These are phyloP conservation scores for Scrobipalpa costella DNA, from an alignment of 2,888 invertebrate species.

Conservation along the genomic window DNA sequence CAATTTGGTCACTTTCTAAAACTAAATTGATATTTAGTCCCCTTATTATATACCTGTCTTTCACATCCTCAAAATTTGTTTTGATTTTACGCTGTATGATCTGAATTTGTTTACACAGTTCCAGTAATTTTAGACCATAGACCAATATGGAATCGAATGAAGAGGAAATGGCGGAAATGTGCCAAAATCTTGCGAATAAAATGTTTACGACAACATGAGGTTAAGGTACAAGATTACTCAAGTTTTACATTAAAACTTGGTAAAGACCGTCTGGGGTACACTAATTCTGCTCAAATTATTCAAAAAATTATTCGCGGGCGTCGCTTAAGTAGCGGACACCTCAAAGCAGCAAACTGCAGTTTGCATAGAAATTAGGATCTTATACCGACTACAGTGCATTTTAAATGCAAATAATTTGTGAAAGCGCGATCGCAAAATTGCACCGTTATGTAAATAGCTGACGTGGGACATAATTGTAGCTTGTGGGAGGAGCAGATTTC, in stretches of 20 bases:
- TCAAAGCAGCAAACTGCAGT: slow-evolving; percentile 31
- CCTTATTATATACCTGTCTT: no score
- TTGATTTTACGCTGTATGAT: no score
- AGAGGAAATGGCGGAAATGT: background rate
- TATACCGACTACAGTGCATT: slow-evolving; percentile 33
- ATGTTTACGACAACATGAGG: background rate
- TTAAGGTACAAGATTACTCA: background rate
- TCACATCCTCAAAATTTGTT: no score
- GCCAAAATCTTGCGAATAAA: background rate
- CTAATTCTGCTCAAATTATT: slow-evolving; percentile 10
- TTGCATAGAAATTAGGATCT: slow-evolving; percentile 34
- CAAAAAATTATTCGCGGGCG: slow-evolving; percentile 16
- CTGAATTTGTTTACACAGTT: no score
- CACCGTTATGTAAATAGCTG: slow-evolving; percentile 41
- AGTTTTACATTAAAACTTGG: background rate
- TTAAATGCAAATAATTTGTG: slow-evolving; percentile 47
- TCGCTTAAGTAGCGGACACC: slow-evolving; percentile 10
- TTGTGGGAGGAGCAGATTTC: slow-evolving; percentile 34
- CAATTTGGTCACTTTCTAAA: no score
- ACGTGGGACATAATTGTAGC: slow-evolving; percentile 35
- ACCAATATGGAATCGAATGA: no score
- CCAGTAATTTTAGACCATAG: no score
- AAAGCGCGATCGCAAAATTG: slow-evolving; percentile 42
- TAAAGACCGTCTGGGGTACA: slow-evolving; percentile 7
- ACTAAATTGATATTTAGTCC: no score